Evolutionary conservation across 2,797 vertebrate genomes (phyloP), one percentile per base, ranked within the genome.

Genomic region (Meriones psammophilus): DNA sequence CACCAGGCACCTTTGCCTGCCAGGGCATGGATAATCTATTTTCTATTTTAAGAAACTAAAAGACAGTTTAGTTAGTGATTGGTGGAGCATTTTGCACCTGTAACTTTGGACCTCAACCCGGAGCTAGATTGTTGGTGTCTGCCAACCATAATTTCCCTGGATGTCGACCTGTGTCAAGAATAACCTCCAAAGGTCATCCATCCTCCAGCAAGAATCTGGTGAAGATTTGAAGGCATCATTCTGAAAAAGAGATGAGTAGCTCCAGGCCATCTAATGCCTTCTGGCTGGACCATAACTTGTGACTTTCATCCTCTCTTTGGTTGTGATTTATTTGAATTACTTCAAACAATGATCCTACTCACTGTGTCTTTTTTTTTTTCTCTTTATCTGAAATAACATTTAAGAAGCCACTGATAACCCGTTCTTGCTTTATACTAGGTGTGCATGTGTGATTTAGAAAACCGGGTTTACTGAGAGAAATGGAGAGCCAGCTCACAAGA

Each of bases 101-200:
- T 58, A 83, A 93, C 39, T 73, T 66, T 91, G 89, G 56, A 76
- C 20, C n/a, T 96, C 66, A 90, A 46, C 50, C 58, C 26, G 4
- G 76, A 92, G n/a, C 24, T 54, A 92, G 56, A 92, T 30, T 62
- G 56, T 74, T 89, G 54, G 14, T 78, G 28, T 80, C 84, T 81
- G 54, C 46, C 54, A 54, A 33, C 95, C n/a, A 79, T 81, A 58
- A 74, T 88, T 73, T 91, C 79, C 1, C 33, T 28, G 13, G 54
- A 81, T 36, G 42, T 71, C 42, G 83, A 68, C 64, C 33, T 33
- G 74, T 58, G 58, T 78, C 96, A 89, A 42, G 42, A 76, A 24
- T 79, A 71, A 66, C 60, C 46, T 84, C 28, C 24, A 80, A 83
- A 85, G 86, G 36, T 24, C 54, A 42, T 54, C 46, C 36, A 42